phyloP scores from a whole-genome alignment of 2,888 invertebrate genomes.

The Eugnorisma glareosa region DNA sequence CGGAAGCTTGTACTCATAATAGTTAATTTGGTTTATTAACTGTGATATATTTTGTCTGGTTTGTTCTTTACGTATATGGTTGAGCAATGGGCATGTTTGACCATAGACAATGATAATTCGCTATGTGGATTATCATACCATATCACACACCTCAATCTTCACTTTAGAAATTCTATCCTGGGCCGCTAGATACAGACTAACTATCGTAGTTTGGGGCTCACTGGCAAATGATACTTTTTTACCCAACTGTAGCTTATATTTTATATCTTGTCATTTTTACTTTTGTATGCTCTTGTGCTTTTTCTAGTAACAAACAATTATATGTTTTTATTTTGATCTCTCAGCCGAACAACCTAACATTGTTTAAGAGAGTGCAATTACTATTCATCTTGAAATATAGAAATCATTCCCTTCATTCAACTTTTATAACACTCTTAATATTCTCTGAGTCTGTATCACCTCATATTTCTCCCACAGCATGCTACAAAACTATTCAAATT shows the following conservation, averaged over 20 bases:
- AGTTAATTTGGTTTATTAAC: conserved; percentile 60
- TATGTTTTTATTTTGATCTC: background rate
- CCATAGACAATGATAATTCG: background rate
- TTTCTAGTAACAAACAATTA: background rate
- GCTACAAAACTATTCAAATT: conserved; percentile 34
- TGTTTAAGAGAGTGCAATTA: background rate
- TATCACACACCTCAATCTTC: background rate
- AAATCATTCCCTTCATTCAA: background rate
- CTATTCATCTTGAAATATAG: background rate
- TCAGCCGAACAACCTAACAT: background rate
- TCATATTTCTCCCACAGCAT: background rate
- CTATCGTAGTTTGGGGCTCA: background rate
- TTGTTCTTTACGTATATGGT: background rate
- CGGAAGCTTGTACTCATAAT: conserved; percentile 54
- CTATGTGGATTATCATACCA: background rate
- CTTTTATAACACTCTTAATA: background rate
- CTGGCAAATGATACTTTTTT: background rate
- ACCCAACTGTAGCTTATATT: background rate
- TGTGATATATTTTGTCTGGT: conserved; percentile 46
- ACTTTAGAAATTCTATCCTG: background rate
- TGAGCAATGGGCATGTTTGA: too few species aligned
- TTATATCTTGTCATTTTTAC: background rate
- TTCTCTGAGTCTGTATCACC: background rate
- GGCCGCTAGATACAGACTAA: background rate
- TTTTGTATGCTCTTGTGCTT: background rate